Percentiles rank a stretch among this genome's conserved stretches.
Conservation (phyloP, 2,888 invertebrate genomes). For the Laspeyria flexula region DNA sequence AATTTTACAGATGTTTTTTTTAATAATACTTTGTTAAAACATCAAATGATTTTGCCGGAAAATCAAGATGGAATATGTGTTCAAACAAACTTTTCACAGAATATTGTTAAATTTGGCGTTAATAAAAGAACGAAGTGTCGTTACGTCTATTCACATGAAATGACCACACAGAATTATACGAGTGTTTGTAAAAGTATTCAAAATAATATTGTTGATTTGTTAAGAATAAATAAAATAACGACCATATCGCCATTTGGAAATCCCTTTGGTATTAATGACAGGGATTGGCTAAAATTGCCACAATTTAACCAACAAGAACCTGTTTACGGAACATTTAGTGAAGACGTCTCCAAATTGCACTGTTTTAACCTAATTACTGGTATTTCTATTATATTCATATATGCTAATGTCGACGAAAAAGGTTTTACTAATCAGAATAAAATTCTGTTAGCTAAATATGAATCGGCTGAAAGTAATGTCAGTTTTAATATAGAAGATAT, state of each 20-base stretch:
- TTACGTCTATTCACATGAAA: conserved; percentile 43
- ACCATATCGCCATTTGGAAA: conserved; percentile 71
- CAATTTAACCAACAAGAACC: conserved; percentile 38
- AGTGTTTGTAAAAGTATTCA: conserved; percentile 64
- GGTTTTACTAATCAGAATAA: conserved; percentile 50
- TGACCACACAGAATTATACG: conserved; percentile 47
- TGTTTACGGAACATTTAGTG: conserved; percentile 58
- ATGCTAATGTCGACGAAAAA: conserved; percentile 55
- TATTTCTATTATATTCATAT: conserved; percentile 61
- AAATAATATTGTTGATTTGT: conserved; percentile 50
- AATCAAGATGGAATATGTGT: conserved; percentile 77
- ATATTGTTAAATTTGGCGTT: conserved; percentile 75
- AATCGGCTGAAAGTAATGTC: conserved; percentile 50
- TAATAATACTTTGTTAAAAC: conserved; percentile 46
- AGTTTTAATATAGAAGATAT: conserved; percentile 60
- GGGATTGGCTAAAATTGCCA: conserved; percentile 62
- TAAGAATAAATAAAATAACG: conserved; percentile 49
- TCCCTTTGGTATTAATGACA: conserved; percentile 59
- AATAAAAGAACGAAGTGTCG: conserved; percentile 80
- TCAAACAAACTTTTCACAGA: conserved; percentile 59
- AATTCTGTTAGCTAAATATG: conserved; percentile 57
- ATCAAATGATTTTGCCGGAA: conserved; percentile 58
- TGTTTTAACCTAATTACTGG: conserved; percentile 69
- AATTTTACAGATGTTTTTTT: conserved; percentile 68
- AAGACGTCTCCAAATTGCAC: conserved; percentile 53